phyloP scores from a whole-genome alignment of 2,797 vertebrate species.

The Gymnodraco acuticeps region DNA sequence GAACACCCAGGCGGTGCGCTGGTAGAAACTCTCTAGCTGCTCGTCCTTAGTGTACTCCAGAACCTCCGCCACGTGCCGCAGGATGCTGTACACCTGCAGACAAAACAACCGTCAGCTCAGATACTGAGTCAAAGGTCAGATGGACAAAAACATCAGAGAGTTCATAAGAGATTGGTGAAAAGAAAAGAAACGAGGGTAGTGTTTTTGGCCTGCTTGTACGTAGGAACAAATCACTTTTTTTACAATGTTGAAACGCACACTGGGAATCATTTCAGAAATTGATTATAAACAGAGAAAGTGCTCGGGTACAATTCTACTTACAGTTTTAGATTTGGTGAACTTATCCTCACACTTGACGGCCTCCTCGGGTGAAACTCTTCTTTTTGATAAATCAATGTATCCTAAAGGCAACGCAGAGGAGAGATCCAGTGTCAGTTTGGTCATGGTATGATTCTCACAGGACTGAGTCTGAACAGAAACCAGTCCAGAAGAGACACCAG shows the following conservation, averaged over 20 bases:
- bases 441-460: background rate
- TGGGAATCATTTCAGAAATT: background rate
- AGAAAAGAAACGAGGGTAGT: too few relatives aligned
- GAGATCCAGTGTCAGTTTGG: background rate
- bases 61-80: conserved; percentile 97
- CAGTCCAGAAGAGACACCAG: background rate
- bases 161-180: background rate
- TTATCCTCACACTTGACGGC: conserved; percentile 99
- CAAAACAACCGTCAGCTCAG: background rate
- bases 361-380: conserved; percentile 99
- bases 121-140: background rate
- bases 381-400: conserved; percentile 99
- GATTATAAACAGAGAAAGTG: background rate
- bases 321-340: conserved; percentile 99
- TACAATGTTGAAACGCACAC: background rate
- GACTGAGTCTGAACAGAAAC: background rate
- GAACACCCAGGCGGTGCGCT: conserved; percentile 98
- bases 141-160: background rate
- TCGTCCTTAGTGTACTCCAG: conserved; percentile 98
- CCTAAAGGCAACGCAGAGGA: conserved; percentile 78
- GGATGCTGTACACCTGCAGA: conserved; percentile 95
- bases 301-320: conserved; percentile 78
- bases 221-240: background rate
- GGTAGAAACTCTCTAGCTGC: conserved; percentile 96
- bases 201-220: background rate